Evolutionary conservation across 2,113 vertebrate species (phyloP).

Genomic region (Carassius gibelio): DNA sequence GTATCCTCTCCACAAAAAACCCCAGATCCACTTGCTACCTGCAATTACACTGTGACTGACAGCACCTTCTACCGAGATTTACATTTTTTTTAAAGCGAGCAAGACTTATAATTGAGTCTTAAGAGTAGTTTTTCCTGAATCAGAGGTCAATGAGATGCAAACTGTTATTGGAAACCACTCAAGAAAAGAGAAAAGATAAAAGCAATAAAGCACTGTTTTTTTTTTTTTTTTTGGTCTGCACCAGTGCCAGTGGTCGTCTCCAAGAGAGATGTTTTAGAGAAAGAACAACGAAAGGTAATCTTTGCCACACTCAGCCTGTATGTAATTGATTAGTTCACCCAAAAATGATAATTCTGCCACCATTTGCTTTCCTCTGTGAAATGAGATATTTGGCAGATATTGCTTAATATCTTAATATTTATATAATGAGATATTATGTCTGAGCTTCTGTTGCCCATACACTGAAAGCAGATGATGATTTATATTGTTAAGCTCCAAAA

Average conservation of each 20-base stretch:
- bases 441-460: too few relatives aligned
- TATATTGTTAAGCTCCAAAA: too few relatives aligned
- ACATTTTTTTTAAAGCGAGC: neutral
- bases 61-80: constrained; percentile 13
- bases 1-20: constrained; percentile 34
- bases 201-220: neutral
- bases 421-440: too few relatives aligned
- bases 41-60: constrained; percentile 1
- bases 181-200: neutral
- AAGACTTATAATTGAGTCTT: constrained; percentile 21
- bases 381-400: too few relatives aligned
- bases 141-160: neutral
- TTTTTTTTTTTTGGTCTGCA: neutral
- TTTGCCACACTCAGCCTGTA: neutral
- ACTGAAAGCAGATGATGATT: too few relatives aligned
- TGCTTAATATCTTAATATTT: too few relatives aligned
- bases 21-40: neutral
- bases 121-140: neutral
- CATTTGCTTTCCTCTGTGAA: too few relatives aligned
- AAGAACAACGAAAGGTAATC: neutral
- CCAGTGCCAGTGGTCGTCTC: neutral
- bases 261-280: constrained; percentile 1
- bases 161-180: neutral
- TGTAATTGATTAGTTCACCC: neutral
- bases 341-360: neutral